Evolutionary conservation across 2,797 vertebrate species (phyloP), one percentile per base, ranked within the genome.

Genomic region (Parotocinclus haroldoi): DNA sequence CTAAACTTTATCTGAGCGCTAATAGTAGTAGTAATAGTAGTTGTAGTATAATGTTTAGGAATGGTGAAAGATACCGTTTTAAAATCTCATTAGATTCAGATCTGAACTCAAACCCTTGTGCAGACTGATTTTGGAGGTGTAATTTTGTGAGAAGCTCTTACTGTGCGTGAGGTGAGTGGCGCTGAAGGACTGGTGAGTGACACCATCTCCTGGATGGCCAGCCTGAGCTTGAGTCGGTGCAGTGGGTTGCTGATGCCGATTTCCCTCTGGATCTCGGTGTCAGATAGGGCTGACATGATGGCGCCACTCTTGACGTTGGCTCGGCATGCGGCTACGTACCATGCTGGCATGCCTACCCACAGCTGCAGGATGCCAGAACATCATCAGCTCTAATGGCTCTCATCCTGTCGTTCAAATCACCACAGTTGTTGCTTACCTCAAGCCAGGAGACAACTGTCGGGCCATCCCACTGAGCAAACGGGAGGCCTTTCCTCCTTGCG

Each of bases 121-220:
- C 8, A 42, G n/a, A n/a, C n/a, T n/a, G n/a, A n/a, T n/a, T n/a
- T n/a, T n/a, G n/a, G n/a, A n/a, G 19, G 13, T 1, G 10, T 4
- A 19, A 7, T 3, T 9, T 53, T 40, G 8, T 40, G 27, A 5
- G 16, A 3, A 18, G 56, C 66, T 67, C 69, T 61, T 88, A 98
- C 96, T 0, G 96, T 98, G 86, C 94, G 91, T 53, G 95, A 98
- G 13, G 96, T 98, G 66, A 96, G 94, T 0, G 96, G 95, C 3
- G 94, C 95, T 0, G 96, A 97, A 17, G 96, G 95, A 85, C 95
- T 97, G n/a, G 96, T 98, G 53, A 98, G 89, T 0, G 95, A 97
- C 55, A 98, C 96, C 95, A 98, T 98, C 88, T 98, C 96, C 84
- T 96, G 95, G 82, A 98, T 98, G 83, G 96, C 95, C 80, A 98